Base-by-base conservation (phyloP, 1,140 invertebrate species). In the Babylonia areolata region DNA sequence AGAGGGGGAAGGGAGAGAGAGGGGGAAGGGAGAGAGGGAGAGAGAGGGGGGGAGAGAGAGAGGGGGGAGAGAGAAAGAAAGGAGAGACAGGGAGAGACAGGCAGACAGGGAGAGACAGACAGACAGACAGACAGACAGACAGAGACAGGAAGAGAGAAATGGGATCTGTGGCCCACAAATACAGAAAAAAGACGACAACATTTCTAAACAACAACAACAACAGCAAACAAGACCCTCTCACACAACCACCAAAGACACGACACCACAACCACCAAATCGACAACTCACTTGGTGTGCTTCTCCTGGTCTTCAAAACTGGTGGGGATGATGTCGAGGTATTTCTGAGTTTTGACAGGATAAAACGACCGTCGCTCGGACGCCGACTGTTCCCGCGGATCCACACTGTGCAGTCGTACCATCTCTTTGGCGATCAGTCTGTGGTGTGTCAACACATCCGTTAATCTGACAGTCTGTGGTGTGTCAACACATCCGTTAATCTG, bases 351-450 rank as follows among this genome's bases (percentile, higher is more conserved):
- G 6, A 87, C 78, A 84, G 89, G 91, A 33, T 91, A 79, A 31
- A 84, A 78, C 46, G 91, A 75, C 58, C 85, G 78, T 5, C 78
- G 81, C 28, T 87, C 28, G 81, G 51, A 33, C 12, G 6, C 6
- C 23, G 20, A 37, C 73, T 79, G 37, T 5, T 9, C 35, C 33
- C 2, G 33, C 23, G 33, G 87, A 46, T 89, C 78, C 9, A 93
- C 54, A 3, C 81, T 79, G 85, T 93, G 93, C 5, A 93, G 71
- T 58, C 81, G 89, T 5, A 91, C 91, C 90, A 94, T 91, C 84
- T 93, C 92, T 87, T 92, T 88, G 12, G 93, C 92, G 79, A 94
- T 92, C 78, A 93, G 85, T 37, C 93, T 94, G 88, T 6, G 85
- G 85, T 77, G n/a, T n/a, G n/a, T n/a, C n/a, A n/a, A n/a, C n/a